phyloP scores from a whole-genome alignment of 2,113 vertebrate species.

The Excalfactoria chinensis region DNA sequence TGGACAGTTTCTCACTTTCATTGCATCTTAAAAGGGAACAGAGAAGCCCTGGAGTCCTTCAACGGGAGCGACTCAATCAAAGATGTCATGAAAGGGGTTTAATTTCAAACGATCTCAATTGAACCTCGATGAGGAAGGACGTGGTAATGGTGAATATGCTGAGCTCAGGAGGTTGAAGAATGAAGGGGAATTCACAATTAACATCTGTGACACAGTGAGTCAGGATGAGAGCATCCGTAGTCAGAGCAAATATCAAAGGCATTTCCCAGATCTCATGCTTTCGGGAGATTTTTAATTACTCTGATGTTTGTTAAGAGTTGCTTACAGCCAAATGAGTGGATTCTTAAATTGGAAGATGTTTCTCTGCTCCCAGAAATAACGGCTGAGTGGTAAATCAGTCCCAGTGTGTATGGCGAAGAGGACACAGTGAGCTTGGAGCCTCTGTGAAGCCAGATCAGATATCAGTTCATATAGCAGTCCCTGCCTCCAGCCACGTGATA shows the following conservation, averaged over 20 bases:
- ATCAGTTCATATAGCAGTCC: neutral
- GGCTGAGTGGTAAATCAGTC: neutral
- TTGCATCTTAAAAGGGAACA: neutral
- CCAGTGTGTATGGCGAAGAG: neutral
- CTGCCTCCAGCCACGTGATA: neutral
- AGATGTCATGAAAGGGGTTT: conserved; percentile 55
- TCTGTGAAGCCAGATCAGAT: conserved; percentile 57
- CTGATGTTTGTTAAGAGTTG: conserved; percentile 43
- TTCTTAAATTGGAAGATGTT: neutral
- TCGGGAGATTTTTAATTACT: conserved; percentile 61
- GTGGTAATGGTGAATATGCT: conserved; percentile 44
- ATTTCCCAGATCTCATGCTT: neutral
- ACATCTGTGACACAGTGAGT: conserved; percentile 30
- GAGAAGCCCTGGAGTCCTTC: conserved; percentile 42
- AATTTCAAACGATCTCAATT: conserved; percentile 64
- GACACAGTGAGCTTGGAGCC: neutral
- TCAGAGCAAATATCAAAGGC: conserved; percentile 59
- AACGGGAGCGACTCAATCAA: neutral
- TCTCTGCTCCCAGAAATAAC: neutral
- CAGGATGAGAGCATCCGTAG: conserved; percentile 8
- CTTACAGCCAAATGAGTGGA: neutral
- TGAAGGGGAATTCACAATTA: conserved; percentile 34
- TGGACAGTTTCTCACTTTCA: neutral
- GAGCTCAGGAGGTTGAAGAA: conserved; percentile 65
- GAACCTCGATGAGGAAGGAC: conserved; percentile 33